A percentile compares a stretch with the other conserved stretches of the same genome.
Conservation (phyloP, 2,113 vertebrate species). For the Percina caprodes region DNA sequence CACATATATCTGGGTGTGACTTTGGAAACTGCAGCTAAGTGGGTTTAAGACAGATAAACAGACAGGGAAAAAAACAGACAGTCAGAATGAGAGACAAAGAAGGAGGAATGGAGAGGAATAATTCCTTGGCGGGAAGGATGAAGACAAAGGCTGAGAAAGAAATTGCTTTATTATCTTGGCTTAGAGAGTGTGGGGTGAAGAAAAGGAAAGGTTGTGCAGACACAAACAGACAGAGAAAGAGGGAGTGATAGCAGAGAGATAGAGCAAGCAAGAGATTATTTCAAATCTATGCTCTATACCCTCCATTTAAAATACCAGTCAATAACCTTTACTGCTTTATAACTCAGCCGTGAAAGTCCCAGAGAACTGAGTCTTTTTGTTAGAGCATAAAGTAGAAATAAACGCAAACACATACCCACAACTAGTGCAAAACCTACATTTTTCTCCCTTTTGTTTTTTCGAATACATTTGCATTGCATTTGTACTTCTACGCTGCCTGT, state of each 20-base stretch:
- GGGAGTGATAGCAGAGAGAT: slow-evolving; percentile 58
- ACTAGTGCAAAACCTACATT: background rate
- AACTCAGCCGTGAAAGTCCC: slow-evolving; percentile 56
- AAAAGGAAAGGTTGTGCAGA: slow-evolving; percentile 44
- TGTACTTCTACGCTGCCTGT: background rate
- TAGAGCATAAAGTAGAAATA: slow-evolving; percentile 39
- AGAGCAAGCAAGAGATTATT: slow-evolving; percentile 57
- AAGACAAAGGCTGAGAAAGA: slow-evolving; percentile 69
- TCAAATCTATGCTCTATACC: slow-evolving; percentile 62
- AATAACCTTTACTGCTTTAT: slow-evolving; percentile 68
- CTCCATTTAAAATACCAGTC: slow-evolving; percentile 73
- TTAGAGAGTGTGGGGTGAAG: slow-evolving; percentile 58
- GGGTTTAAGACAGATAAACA: slow-evolving; percentile 80
- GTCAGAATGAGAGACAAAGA: slow-evolving; percentile 66
- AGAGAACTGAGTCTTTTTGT: slow-evolving; percentile 13
- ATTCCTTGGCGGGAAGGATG: slow-evolving; percentile 65
- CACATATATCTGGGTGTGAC: slow-evolving; percentile 74
- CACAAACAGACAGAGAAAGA: slow-evolving; percentile 59
- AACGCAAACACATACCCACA: slow-evolving; percentile 12
- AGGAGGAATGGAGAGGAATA: slow-evolving; percentile 59
- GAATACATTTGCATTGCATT: slow-evolving; percentile 11
- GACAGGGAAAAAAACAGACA: slow-evolving; percentile 51
- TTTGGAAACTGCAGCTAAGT: slow-evolving; percentile 75
- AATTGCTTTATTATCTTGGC: slow-evolving; percentile 79
- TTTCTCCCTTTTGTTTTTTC: background rate